Percentiles rank a stretch among this genome's conserved stretches.
These are phyloP conservation scores for Rhinogobio ventralis DNA, from an alignment of 2,797 vertebrate species.

Conservation along the genomic window DNA sequence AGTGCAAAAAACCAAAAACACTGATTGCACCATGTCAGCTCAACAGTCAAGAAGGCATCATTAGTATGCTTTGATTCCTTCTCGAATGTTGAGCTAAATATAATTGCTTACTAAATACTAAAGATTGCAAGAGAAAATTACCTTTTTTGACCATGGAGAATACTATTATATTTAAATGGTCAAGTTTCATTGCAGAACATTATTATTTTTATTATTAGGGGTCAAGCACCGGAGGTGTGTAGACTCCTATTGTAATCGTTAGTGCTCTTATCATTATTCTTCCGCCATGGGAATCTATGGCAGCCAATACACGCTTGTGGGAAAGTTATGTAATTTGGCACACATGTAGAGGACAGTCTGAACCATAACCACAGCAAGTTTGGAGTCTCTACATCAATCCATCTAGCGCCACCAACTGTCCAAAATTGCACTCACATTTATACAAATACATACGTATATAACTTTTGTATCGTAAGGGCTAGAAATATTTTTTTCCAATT, in stretches of 20 bases:
- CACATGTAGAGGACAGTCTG: background rate
- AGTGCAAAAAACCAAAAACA: too few species aligned
- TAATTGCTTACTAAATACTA: background rate
- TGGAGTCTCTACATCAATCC: background rate
- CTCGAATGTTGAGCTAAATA: background rate
- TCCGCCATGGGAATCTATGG: too few species aligned
- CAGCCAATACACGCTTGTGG: too few species aligned
- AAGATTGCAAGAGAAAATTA: background rate
- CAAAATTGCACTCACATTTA: too few species aligned
- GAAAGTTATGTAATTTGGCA: background rate
- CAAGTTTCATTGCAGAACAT: background rate
- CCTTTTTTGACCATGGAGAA: background rate
- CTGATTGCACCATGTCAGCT: background rate
- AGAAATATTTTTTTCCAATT: too few species aligned
- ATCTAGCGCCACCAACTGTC: background rate
- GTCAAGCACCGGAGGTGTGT: too few species aligned
- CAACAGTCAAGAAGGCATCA: background rate
- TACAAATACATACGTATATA: too few species aligned
- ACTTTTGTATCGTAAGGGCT: too few species aligned
- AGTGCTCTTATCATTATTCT: too few species aligned
- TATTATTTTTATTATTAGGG: background rate
- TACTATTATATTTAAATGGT: background rate
- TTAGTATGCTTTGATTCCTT: too few species aligned
- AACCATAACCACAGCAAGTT: background rate
- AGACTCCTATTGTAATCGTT: too few species aligned